Evolutionary conservation across 2,888 invertebrate species (phyloP).

Genomic region (Microctonus aethiopoides): DNA sequence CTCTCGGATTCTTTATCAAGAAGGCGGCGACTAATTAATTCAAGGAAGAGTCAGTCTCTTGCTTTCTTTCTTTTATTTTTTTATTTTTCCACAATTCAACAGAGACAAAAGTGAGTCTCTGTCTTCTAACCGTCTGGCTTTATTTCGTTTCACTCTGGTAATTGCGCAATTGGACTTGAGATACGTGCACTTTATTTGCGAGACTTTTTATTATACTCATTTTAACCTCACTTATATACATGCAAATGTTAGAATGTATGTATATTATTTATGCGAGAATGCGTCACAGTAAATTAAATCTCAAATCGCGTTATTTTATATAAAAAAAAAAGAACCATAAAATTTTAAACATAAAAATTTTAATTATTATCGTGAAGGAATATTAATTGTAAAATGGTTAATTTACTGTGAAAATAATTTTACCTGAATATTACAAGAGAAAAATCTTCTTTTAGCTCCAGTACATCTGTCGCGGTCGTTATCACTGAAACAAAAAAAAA

Average conservation of each 20-base stretch:
- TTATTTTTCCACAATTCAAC: neutral
- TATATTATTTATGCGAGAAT: conserved; percentile 7
- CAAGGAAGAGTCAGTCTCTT: conserved; percentile 16
- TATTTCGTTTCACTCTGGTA: conserved; percentile 30
- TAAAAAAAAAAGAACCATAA: neutral
- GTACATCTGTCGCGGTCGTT: conserved; percentile 75
- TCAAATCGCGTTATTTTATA: neutral
- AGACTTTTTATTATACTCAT: conserved; percentile 16
- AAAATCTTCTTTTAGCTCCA: conserved; percentile 85
- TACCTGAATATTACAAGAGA: conserved; percentile 91
- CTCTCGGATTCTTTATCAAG: conserved; percentile 29
- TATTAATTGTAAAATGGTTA: too few species aligned
- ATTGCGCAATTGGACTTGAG: conserved; percentile 22
- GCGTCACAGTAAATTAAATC: neutral
- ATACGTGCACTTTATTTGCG: conserved; percentile 9
- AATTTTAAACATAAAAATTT: neutral
- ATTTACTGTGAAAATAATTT: too few species aligned
- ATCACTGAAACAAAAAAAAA: conserved; percentile 67
- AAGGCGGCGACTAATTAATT: conserved; percentile 31
- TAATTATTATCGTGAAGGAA: neutral
- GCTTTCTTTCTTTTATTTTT: neutral
- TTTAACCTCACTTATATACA: conserved; percentile 17
- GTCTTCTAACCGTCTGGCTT: conserved; percentile 17
- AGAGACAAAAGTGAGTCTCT: conserved; percentile 22
- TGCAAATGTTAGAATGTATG: neutral